These are phyloP conservation scores for Lasioglossum vierecki DNA, from an alignment of 2,888 invertebrate species.

Conservation along the genomic window DNA sequence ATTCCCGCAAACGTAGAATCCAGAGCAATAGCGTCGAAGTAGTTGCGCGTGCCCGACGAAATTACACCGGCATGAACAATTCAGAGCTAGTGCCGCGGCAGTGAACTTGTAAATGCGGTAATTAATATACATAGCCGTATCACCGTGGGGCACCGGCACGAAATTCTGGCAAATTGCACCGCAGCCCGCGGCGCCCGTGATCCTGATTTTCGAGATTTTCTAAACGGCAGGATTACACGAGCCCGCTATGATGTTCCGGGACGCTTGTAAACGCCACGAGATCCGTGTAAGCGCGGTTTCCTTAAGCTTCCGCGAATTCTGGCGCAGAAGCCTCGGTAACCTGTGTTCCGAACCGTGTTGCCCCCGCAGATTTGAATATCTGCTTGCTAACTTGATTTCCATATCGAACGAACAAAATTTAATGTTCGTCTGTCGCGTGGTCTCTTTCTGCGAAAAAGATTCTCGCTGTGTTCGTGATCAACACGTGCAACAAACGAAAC, in stretches of 20 bases:
- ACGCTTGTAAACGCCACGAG: conserved; percentile 16
- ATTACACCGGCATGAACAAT: conserved; percentile 47
- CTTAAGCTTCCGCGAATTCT: conserved; percentile 11
- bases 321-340: neutral
- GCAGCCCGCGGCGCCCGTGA: conserved; percentile 21
- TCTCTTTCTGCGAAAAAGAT: neutral
- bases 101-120: conserved; percentile 56
- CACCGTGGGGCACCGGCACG: neutral
- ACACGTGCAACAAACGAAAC: no score
- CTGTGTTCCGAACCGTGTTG: neutral
- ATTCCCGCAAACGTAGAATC: conserved; percentile 10
- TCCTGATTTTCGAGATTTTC: conserved; percentile 49
- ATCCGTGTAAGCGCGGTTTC: conserved; percentile 7
- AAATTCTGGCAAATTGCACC: conserved; percentile 46
- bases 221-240: conserved; percentile 11
- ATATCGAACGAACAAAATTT: neutral
- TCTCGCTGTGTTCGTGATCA: neutral
- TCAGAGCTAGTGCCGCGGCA: conserved; percentile 31
- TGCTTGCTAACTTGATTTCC: neutral
- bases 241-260: conserved; percentile 1
- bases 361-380: neutral
- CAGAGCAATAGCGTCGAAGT: neutral
- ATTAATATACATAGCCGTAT: conserved; percentile 57
- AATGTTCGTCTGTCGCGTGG: neutral
- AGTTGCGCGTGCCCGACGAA: conserved; percentile 16